Conservation (phyloP, 2,797 vertebrate genomes). For the Cuniculus paca region DNA sequence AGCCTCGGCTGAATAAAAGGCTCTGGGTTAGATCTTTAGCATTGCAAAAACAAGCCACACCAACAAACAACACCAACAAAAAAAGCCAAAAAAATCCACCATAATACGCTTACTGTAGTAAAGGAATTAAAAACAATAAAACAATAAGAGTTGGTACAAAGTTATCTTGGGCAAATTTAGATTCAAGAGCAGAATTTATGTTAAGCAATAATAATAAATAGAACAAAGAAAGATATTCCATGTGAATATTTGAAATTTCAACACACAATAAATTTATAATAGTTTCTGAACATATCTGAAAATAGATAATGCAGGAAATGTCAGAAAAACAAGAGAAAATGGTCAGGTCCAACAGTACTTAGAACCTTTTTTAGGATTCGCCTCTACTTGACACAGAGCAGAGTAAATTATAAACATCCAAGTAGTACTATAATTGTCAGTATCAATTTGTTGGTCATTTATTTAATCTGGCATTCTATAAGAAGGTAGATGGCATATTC, state of each 20-base stretch:
- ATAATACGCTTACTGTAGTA: not conserved
- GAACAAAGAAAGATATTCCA: not conserved
- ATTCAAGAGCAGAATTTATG: constrained; percentile 22
- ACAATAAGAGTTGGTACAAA: not conserved
- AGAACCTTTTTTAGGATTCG: not conserved
- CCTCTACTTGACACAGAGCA: not conserved
- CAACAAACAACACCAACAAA: not conserved
- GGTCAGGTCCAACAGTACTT: not conserved
- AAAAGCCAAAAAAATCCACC: not conserved
- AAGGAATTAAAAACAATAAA: not conserved
- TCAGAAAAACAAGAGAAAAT: constrained; percentile 6
- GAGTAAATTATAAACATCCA: not conserved
- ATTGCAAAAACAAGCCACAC: not conserved
- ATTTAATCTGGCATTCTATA: not conserved
- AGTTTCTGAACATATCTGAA: not conserved
- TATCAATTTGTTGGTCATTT: not conserved
- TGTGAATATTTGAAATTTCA: constrained; percentile 26
- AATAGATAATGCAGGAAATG: not conserved
- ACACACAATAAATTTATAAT: not conserved
- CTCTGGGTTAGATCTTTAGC: not conserved
- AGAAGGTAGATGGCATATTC: not conserved
- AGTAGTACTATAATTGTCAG: not conserved
- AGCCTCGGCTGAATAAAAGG: not conserved
- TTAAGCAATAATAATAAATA: not conserved
- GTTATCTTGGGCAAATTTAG: not conserved